Evolutionary conservation across 2,113 vertebrate genomes (phyloP).

Genomic region (Micromys minutus): DNA sequence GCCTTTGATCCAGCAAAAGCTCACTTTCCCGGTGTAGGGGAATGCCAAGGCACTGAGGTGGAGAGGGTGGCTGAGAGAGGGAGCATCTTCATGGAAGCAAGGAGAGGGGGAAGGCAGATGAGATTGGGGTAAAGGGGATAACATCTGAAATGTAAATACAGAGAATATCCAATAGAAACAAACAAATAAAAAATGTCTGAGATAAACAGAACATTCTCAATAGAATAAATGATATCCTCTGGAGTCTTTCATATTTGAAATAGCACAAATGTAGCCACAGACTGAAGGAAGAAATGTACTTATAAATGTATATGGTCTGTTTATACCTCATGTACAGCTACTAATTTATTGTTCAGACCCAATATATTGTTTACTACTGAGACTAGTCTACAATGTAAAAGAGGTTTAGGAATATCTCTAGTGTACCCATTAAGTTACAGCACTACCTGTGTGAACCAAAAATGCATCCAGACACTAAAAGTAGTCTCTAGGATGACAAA

Average conservation of each 20-base stretch:
- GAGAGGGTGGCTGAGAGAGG: too few relatives aligned
- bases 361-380: neutral
- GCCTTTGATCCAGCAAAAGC: too few relatives aligned
- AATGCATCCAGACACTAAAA: neutral
- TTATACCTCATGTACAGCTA: neutral
- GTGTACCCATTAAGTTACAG: neutral
- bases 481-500: neutral
- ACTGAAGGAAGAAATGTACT: neutral
- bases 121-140: too few relatives aligned
- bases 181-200: neutral
- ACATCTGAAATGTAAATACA: too few relatives aligned
- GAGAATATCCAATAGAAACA: too few relatives aligned
- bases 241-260: neutral
- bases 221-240: neutral
- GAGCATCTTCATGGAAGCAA: too few relatives aligned
- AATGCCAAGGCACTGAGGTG: too few relatives aligned
- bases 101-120: too few relatives aligned
- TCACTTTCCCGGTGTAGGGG: too few relatives aligned
- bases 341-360: neutral
- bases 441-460: neutral
- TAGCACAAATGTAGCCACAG: neutral
- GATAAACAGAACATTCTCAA: neutral
- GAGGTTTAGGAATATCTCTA: neutral
- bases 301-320: rapidly evolving
- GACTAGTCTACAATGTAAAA: neutral